These are phyloP conservation scores for Euphydryas editha DNA, from an alignment of 2,888 invertebrate species.

Conservation along the genomic window DNA sequence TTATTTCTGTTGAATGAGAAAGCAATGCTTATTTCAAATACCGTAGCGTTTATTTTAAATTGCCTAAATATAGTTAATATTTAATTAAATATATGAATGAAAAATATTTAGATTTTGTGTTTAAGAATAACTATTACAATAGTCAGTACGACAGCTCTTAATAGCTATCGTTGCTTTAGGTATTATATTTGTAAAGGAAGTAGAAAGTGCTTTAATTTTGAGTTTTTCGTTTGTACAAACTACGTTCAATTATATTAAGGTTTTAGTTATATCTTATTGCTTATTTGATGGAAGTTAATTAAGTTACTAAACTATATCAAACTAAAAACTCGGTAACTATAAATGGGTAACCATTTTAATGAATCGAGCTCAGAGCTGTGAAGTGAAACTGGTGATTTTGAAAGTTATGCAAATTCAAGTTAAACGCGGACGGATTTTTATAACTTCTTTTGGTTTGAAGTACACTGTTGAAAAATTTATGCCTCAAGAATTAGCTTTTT, in stretches of 20 bases:
- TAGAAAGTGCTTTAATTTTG: too few species aligned
- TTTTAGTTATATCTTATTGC: neutral
- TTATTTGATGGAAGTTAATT: slow-evolving; percentile 16
- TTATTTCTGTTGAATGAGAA: slow-evolving; percentile 3
- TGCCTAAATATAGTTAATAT: too few species aligned
- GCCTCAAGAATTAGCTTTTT: slow-evolving; percentile 16
- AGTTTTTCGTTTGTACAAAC: neutral
- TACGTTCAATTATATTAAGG: neutral
- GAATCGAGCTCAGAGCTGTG: slow-evolving; percentile 42
- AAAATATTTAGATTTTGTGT: neutral
- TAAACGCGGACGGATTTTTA: slow-evolving; percentile 44
- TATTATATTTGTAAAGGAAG: too few species aligned
- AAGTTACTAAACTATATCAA: slow-evolving; percentile 33
- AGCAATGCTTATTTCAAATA: neutral
- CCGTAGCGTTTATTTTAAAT: too few species aligned
- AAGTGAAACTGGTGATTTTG: slow-evolving; percentile 48
- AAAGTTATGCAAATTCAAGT: slow-evolving; percentile 48
- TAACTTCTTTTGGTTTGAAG: slow-evolving; percentile 34
- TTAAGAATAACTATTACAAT: too few species aligned
- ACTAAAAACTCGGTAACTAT: slow-evolving; percentile 54
- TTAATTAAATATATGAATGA: neutral
- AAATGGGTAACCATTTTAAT: slow-evolving; percentile 62
- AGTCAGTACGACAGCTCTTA: too few species aligned
- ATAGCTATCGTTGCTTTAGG: too few species aligned
- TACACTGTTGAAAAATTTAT: slow-evolving; percentile 26